Percentiles rank a stretch among this genome's conserved stretches.
Evolutionary conservation across 2,113 vertebrate genomes (phyloP).

Genomic region (Caranx melampygus): DNA sequence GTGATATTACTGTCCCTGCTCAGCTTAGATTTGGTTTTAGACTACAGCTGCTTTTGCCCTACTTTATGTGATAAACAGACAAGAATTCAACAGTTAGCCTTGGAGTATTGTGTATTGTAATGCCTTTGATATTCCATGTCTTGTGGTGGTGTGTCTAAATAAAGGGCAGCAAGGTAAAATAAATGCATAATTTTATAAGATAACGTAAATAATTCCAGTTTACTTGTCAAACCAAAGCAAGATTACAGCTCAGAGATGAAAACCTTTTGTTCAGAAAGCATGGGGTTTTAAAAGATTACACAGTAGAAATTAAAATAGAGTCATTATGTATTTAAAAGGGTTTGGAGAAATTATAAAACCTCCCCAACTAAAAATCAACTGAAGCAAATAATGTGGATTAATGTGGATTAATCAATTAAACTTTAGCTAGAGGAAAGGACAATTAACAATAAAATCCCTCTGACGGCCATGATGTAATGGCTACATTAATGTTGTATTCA

Average conservation of each 20-base stretch:
- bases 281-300: background rate
- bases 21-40: background rate
- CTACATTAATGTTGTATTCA: background rate
- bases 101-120: background rate
- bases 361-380: constrained; percentile 28
- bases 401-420: constrained; percentile 24
- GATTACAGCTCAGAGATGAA: background rate
- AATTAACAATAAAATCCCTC: background rate
- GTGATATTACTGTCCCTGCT: constrained; percentile 16
- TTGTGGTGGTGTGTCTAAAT: background rate
- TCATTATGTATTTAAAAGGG: background rate
- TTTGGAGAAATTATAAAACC: background rate
- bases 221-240: background rate
- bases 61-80: constrained; percentile 18
- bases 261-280: background rate
- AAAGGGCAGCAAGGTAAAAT: background rate
- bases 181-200: background rate
- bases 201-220: background rate
- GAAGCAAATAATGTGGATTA: constrained; percentile 41
- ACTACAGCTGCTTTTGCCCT: background rate
- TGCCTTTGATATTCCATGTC: constrained; percentile 11
- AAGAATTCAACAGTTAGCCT: constrained; percentile 25
- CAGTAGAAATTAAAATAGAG: background rate
- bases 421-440: background rate
- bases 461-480: background rate